Base-by-base conservation (phyloP, 2,113 vertebrate genomes). In the Lasiurus cinereus region DNA sequence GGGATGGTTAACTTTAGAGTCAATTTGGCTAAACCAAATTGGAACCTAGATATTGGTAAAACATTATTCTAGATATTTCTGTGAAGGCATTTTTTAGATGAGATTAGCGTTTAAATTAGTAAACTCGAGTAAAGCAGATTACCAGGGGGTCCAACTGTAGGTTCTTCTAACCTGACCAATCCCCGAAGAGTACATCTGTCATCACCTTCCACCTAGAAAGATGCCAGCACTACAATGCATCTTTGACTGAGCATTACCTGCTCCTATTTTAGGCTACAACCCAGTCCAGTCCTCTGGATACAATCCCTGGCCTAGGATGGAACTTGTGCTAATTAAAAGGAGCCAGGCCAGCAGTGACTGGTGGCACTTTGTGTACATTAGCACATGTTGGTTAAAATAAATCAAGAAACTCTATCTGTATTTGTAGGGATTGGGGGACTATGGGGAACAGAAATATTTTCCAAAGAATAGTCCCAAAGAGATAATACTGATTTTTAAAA, bases 81-180 rank as follows among this genome's bases (percentile, higher is more conserved):
- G 29, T 67, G 83, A 62, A 73, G 36, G 21, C 43, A 19, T 62
- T n/a, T 88, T 79, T 91, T 33, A 56, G 14, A 80, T 48, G 9
- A 83, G 16, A 88, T 94, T 85, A 73, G 29, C 73, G 78, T 88
- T 90, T 90, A 33, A 54, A 78, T 85, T 14, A 77, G n/a, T 72
- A 74, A 78, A 62, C 48, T 16, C 54, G 59, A 78, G 39, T 64
- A 83, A 91, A 78, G 4, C 39, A 72, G 70, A 80, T 90, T 59
- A 62, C 12, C 5, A 39, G 80, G 12, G 33, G 13, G 8, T 50
- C 48, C 54, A 83, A 36, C 13, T 21, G 33, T n/a, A 83, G 87
- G 19, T 15, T 36, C 69, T 33, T 89, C 15, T n/a, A 21, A 1
- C 8, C 29, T 10, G 0, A 16, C 21, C 0, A 1, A 29, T 59